Conservation (phyloP, 64 coral and sea anemone species). For the Stichodactyla mertensii region DNA sequence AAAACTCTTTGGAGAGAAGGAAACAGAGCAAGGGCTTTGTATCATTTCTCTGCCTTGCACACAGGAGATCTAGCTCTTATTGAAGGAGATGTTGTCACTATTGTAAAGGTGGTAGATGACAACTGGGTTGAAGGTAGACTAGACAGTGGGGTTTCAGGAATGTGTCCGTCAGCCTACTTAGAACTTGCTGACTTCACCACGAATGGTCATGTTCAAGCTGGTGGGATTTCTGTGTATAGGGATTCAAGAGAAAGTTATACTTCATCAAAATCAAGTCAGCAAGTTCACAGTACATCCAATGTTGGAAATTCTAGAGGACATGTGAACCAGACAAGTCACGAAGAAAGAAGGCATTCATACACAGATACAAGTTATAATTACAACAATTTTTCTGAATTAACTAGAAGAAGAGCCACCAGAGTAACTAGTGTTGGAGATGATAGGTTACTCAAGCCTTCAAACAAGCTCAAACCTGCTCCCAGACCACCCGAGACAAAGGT, state of each 20-base stretch:
- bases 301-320: background rate
- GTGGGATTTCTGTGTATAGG: background rate
- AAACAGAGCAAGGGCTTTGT: conserved; percentile 59
- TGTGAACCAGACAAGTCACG: background rate
- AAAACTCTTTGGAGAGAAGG: conserved; percentile 53
- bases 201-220: background rate
- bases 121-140: conserved; percentile 75
- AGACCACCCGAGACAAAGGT: background rate
- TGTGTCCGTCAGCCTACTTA: conserved; percentile 86
- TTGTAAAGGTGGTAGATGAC: conserved; percentile 66
- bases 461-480: conserved; percentile 14
- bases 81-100: conserved; percentile 72
- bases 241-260: background rate
- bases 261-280: background rate
- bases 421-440: background rate
- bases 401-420: background rate
- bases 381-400: background rate
- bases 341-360: background rate
- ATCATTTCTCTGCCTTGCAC: conserved; percentile 72
- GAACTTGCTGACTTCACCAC: conserved; percentile 30
- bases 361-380: background rate
- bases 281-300: background rate
- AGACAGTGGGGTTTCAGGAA: conserved; percentile 43
- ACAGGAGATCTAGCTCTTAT: conserved; percentile 74
- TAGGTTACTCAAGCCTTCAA: background rate